These are phyloP conservation scores for Planiliza haematocheilus DNA, from an alignment of 2,113 vertebrate genomes.

Conservation along the genomic window DNA sequence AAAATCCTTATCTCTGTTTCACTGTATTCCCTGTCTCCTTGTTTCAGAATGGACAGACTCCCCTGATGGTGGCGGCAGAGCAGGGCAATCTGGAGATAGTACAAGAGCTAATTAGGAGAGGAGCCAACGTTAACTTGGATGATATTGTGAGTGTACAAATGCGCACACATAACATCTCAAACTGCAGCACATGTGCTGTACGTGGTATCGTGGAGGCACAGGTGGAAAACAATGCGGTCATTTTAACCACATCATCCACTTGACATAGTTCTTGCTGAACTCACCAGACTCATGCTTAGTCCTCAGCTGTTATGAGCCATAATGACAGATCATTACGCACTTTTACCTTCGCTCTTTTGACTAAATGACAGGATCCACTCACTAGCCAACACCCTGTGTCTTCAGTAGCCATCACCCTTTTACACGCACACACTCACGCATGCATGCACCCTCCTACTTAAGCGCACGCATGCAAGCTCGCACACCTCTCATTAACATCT, in stretches of 20 bases:
- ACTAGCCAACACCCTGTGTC: constrained; percentile 68
- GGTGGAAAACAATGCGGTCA: constrained; percentile 63
- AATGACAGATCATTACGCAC: constrained; percentile 69
- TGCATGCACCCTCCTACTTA: constrained; percentile 17
- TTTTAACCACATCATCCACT: constrained; percentile 48
- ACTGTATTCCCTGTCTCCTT: neutral
- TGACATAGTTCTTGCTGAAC: constrained; percentile 66
- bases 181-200: constrained; percentile 8
- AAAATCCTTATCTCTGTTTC: constrained; percentile 15
- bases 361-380: constrained; percentile 73
- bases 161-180: constrained; percentile 10
- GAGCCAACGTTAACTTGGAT: constrained; percentile 94
- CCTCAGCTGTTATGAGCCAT: constrained; percentile 66
- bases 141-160: constrained; percentile 86
- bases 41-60: constrained; percentile 93
- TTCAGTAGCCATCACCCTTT: constrained; percentile 22
- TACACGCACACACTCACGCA: constrained; percentile 27
- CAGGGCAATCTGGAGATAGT: constrained; percentile 96
- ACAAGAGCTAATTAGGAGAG: constrained; percentile 93
- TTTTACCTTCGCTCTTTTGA: constrained; percentile 58
- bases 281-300: constrained; percentile 60
- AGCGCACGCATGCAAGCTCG: constrained; percentile 25
- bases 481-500: constrained; percentile 67
- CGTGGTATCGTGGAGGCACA: constrained; percentile 20
- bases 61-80: constrained; percentile 95